Evolutionary conservation across 2,888 invertebrate genomes (phyloP), one percentile per base, ranked within the genome.

Genomic region (Coleophora deauratella): DNA sequence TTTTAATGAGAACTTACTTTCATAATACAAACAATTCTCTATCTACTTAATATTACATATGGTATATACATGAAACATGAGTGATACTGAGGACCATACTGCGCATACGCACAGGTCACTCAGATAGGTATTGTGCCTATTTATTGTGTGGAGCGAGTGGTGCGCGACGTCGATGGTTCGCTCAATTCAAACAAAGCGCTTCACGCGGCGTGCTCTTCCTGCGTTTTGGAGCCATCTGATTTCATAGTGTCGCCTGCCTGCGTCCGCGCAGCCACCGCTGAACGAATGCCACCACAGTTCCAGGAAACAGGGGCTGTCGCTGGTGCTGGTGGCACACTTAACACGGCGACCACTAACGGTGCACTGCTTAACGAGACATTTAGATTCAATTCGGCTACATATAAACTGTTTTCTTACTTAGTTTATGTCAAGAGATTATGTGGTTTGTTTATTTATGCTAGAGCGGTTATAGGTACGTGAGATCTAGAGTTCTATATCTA

Each of bases 181-280:
- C 50, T 46, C 49, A 47, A 56, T 69, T 77, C 76, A 77, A 78
- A 72, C 21, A 21, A 67, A 56, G 60, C 51, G 57, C 62, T 71
- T 72, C 68, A 75, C 73, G 74, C 75, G 65, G 43, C 55, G 49
- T 60, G 68, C 72, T 71, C 72, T 72, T 74, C 78, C 79, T 74
- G 74, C 54, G 59, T 57, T 62, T 66, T 72, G 66, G 62, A 67
- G 70, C 61, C 72, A 72, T 71, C 67, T 59, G 66, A 71, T 72
- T 67, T 59, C 60, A 66, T 61, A 54, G 56, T 62, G 65, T 63
- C 63, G 59, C 50, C 59, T 62, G 59, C 50, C 59, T 50, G 45
- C 37, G 41, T 47, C 41, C 45, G 45, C 42, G 52, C 38, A 10
- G 36, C 8, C 27, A 12, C 35, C 7, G 15, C 21, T 6, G 21